Base-by-base conservation (phyloP, 2,888 invertebrate species). In the Enchytraeus crypticus region DNA sequence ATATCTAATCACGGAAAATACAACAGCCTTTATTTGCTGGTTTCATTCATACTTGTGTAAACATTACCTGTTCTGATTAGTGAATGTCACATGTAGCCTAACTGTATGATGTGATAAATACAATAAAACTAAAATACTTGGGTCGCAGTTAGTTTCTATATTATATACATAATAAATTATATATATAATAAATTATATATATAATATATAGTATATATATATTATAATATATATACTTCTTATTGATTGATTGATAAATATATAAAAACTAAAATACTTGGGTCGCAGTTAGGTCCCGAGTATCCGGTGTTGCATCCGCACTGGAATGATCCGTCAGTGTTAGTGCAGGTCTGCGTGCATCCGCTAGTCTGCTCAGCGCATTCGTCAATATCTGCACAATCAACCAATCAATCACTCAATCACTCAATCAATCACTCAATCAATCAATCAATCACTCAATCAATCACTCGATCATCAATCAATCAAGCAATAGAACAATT, bases 291-390 rank as follows among this genome's bases (percentile, higher is more conserved):
- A n/a, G 38, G 30, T 21, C 57, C 57, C n/a, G 43, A 45, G 47
- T 45, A 57, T 43, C 57, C 57, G 4, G 45, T 5, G 47, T 53
- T 56, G 30, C 59, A 54, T 27, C 29, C 21, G 53, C 53, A 59
- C 14, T 21, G 56, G 54, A 27, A 54, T 27, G 59, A 59, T 1
- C 59, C 59, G 26, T 2, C 23, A 18, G 26, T 33, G 53, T 59
- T 59, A 26, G 33, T 53, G 45, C 59, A 59, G 53, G 29, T 45
- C 45, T 59, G 59, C 27, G 53, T n/a, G 29, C 59, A 59, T n/a
- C 32, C 23, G 51, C 38, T 32, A 5, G 59, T 43, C 18, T 45
- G 21, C 21, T 59, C 59, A 18, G 8, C 29, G 51, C 59, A 59
- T 29, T 59, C 59, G 32, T 59, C 46, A 46, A 57, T 57, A 33